Conservation (phyloP, 2,797 vertebrate genomes). For the Lophius americanus region DNA sequence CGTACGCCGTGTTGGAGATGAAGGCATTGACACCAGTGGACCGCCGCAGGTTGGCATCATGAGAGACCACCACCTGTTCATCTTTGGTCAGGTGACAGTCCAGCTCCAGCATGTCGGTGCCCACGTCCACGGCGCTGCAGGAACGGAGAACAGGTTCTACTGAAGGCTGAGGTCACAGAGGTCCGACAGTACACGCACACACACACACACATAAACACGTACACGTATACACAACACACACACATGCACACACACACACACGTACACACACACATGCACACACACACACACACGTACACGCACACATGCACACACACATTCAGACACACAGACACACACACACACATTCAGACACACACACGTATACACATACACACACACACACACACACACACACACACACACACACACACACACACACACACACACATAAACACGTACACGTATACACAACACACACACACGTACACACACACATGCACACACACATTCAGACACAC, state of each 20-base stretch:
- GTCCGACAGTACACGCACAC: constrained; percentile 28
- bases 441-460: constrained; percentile 30
- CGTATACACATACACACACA: no score
- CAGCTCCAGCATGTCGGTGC: constrained; percentile 97
- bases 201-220: constrained; percentile 3
- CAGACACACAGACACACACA: background rate
- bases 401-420: no score
- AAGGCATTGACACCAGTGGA: constrained; percentile 87
- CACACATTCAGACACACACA: no score
- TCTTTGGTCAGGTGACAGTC: constrained; percentile 98
- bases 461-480: background rate
- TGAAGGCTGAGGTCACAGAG: background rate
- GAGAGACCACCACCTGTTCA: constrained; percentile 94
- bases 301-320: no score
- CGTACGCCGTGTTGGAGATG: constrained; percentile 88
- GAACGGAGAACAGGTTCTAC: constrained; percentile 33
- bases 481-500: no score
- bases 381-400: background rate
- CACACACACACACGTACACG: no score
- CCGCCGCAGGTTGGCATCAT: constrained; percentile 90
- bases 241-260: constrained; percentile 33
- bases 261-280: no score
- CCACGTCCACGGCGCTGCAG: constrained; percentile 89
- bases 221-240: no score
- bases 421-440: background rate